Conservation (phyloP, 1,140 invertebrate species). For the Mycetomoellerius zeteki region DNA sequence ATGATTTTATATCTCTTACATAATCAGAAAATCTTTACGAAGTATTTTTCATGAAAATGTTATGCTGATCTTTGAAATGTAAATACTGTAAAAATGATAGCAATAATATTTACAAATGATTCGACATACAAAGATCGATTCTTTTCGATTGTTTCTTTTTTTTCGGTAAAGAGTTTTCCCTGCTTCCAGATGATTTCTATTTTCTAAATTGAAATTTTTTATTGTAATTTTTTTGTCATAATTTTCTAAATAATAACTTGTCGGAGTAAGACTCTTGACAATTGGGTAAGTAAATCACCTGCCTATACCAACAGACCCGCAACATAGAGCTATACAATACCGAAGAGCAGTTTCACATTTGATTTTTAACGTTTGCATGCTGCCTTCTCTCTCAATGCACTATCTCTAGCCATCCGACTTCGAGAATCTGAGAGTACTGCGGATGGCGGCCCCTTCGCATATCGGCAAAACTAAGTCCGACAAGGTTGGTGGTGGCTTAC, state of each 20-base stretch:
- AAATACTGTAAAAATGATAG: not conserved
- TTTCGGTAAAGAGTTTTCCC: not conserved
- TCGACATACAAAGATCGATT: not conserved
- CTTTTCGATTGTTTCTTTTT: not conserved
- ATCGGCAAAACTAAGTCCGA: conserved; percentile 94
- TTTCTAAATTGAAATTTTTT: conserved; percentile 31
- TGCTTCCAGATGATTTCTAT: not conserved
- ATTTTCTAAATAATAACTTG: conserved; percentile 17
- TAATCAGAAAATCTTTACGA: conserved; percentile 6
- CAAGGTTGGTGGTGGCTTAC: conserved; percentile 89
- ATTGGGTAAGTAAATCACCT: conserved; percentile 67
- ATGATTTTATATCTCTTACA: not conserved
- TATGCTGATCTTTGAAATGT: conserved; percentile 18
- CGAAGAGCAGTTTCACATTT: conserved; percentile 66
- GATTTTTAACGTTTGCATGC: conserved; percentile 87
- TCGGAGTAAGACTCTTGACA: conserved; percentile 23
- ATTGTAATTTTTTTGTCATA: conserved; percentile 22
- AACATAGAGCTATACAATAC: not conserved
- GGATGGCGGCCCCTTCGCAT: conserved; percentile 94
- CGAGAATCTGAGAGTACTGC: conserved; percentile 91
- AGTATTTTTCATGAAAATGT: conserved; percentile 20
- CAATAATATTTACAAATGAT: not conserved
- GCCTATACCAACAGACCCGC: conserved; percentile 33
- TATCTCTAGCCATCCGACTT: conserved; percentile 91
- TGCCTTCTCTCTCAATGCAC: conserved; percentile 82